These are phyloP conservation scores for Mya arenaria DNA, from an alignment of 1,140 invertebrate genomes.

Conservation along the genomic window DNA sequence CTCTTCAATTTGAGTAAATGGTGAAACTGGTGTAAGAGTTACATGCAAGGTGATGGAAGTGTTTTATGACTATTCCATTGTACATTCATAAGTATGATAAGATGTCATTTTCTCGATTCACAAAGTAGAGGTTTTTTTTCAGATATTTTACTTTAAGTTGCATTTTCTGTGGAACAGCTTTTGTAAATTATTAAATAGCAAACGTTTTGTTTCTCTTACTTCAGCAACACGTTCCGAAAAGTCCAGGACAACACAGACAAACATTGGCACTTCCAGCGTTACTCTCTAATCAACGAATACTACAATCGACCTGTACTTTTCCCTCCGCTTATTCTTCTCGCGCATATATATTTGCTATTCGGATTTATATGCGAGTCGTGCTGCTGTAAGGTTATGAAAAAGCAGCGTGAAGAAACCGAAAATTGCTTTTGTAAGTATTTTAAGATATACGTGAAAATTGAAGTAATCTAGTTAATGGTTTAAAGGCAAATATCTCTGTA, in stretches of 20 bases:
- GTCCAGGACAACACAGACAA: slow-evolving; percentile 78
- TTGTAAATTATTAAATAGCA: slow-evolving; percentile 24
- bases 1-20: too few relatives aligned
- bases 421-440: slow-evolving; percentile 53
- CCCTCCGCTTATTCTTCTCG: slow-evolving; percentile 80
- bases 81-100: too few relatives aligned
- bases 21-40: too few relatives aligned
- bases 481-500: too few relatives aligned
- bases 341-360: slow-evolving; percentile 69
- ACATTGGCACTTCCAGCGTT: slow-evolving; percentile 82
- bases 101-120: too few relatives aligned
- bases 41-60: too few relatives aligned
- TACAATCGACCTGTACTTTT: slow-evolving; percentile 79
- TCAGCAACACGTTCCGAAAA: slow-evolving; percentile 76
- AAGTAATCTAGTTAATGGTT: too few relatives aligned
- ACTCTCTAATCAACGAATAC: slow-evolving; percentile 80
- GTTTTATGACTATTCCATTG: too few relatives aligned
- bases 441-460: too few relatives aligned
- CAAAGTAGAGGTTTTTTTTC: too few relatives aligned
- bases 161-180: too few relatives aligned
- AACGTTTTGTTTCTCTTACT: slow-evolving; percentile 25
- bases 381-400: slow-evolving; percentile 52
- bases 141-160: too few relatives aligned
- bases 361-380: slow-evolving; percentile 48
- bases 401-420: not conserved